Evolutionary conservation across 1,140 invertebrate genomes (phyloP).

Genomic region (Meloidogyne exigua): DNA sequence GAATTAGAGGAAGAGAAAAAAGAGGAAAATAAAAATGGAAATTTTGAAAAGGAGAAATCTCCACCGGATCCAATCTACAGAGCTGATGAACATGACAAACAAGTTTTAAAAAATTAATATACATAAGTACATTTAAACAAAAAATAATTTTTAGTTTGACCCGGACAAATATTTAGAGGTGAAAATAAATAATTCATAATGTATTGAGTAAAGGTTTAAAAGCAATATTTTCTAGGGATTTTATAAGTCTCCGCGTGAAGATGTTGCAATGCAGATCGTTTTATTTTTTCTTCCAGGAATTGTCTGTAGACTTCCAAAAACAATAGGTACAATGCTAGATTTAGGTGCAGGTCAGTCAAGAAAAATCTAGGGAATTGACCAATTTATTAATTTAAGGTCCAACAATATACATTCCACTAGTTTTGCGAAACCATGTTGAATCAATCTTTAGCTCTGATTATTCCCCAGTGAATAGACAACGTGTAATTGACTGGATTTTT

Average conservation of each 20-base stretch:
- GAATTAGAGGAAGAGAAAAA: conserved; percentile 15
- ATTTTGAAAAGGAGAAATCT: conserved; percentile 13
- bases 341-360: conserved; percentile 51
- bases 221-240: conserved; percentile 32
- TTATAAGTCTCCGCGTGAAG: conserved; percentile 52
- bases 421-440: conserved; percentile 48
- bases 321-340: conserved; percentile 51
- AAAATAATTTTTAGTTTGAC: conserved; percentile 48
- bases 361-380: not conserved
- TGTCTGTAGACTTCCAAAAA: conserved; percentile 55
- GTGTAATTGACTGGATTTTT: conserved; percentile 51
- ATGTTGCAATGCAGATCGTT: conserved; percentile 61
- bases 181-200: not conserved
- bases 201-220: not conserved
- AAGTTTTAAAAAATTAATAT: conserved; percentile 17
- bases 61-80: conserved; percentile 30
- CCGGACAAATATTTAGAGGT: conserved; percentile 48
- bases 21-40: conserved; percentile 9
- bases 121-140: not conserved
- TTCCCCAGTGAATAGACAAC: conserved; percentile 50
- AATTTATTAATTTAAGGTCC: conserved; percentile 40
- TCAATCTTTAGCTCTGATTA: conserved; percentile 61
- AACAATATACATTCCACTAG: conserved; percentile 61
- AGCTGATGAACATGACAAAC: conserved; percentile 39
- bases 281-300: conserved; percentile 63